Conservation (phyloP, 2,888 invertebrate genomes). For the Brachyptera risi region DNA sequence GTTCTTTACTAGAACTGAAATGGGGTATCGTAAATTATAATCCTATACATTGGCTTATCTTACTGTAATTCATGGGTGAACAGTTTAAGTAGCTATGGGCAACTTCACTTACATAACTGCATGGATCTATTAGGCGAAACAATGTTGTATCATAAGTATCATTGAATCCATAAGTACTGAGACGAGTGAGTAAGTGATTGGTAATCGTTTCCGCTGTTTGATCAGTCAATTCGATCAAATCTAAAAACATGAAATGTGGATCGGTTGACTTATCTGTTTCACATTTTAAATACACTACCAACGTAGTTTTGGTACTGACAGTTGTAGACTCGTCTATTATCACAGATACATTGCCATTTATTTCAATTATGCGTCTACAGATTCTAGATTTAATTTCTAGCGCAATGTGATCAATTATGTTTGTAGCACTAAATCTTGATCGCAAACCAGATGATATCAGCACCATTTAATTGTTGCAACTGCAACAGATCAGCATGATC, state of each 20-base stretch:
- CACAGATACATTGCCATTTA: neutral
- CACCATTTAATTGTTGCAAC: slow-evolving; percentile 5
- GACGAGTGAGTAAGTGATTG: neutral
- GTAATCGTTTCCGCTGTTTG: slow-evolving; percentile 3
- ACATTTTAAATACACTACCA: slow-evolving; percentile 14
- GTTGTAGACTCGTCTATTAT: slow-evolving; percentile 20
- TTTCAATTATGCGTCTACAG: neutral
- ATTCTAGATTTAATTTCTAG: slow-evolving; percentile 5
- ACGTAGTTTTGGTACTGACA: slow-evolving; percentile 1
- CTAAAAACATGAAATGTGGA: slow-evolving; percentile 6
- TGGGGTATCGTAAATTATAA: too few relatives aligned
- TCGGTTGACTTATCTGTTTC: neutral
- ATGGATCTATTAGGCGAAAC: too few relatives aligned
- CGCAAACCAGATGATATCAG: neutral
- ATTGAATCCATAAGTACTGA: neutral
- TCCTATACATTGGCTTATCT: too few relatives aligned
- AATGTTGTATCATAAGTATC: too few relatives aligned
- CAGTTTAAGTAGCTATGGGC: too few relatives aligned
- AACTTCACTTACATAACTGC: too few relatives aligned
- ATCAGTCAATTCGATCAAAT: neutral
- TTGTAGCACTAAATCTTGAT: neutral
- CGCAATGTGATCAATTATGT: slow-evolving; percentile 18
- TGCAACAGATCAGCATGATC: neutral
- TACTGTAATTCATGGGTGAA: too few relatives aligned
- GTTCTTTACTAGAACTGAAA: too few relatives aligned